Conservation (phyloP, 2,888 invertebrate genomes). For the Agrypnus murinus region DNA sequence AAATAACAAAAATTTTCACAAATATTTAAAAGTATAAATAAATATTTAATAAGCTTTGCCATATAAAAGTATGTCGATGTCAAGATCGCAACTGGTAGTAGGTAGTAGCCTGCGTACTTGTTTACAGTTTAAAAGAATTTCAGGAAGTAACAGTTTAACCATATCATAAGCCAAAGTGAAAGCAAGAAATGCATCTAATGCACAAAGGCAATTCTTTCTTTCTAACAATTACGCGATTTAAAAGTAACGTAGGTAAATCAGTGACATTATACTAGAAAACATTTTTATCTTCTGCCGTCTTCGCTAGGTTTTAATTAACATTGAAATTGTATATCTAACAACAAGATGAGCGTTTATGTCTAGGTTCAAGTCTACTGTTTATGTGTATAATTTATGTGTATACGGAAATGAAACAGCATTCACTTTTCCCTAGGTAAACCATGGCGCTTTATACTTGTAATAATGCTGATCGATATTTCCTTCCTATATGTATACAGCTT, state of each 20-base stretch:
- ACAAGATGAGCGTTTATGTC: background rate
- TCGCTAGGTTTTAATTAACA: too few relatives aligned
- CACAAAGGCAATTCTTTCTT: conserved; percentile 1
- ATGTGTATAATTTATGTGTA: conserved; percentile 16
- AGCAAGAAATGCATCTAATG: conserved; percentile 1
- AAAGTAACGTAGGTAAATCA: background rate
- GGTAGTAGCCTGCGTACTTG: background rate
- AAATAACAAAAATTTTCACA: too few relatives aligned
- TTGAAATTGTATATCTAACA: too few relatives aligned
- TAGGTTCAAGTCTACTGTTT: background rate
- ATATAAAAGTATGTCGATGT: conserved; percentile 33
- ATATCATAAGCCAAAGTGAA: background rate
- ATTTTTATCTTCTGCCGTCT: too few relatives aligned
- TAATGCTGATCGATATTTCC: conserved; percentile 19
- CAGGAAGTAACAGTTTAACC: conserved; percentile 7
- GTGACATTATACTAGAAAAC: too few relatives aligned
- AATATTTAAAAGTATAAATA: too few relatives aligned
- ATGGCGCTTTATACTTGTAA: conserved; percentile 5
- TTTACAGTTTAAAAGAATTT: background rate
- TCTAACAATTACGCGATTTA: background rate
- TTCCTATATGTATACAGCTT: conserved; percentile 19
- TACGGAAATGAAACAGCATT: conserved; percentile 21
- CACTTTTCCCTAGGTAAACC: conserved; percentile 10
- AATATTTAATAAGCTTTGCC: too few relatives aligned
- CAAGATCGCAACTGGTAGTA: background rate